Conservation (phyloP, 2,888 invertebrate species). For the Campoletis raptor region DNA sequence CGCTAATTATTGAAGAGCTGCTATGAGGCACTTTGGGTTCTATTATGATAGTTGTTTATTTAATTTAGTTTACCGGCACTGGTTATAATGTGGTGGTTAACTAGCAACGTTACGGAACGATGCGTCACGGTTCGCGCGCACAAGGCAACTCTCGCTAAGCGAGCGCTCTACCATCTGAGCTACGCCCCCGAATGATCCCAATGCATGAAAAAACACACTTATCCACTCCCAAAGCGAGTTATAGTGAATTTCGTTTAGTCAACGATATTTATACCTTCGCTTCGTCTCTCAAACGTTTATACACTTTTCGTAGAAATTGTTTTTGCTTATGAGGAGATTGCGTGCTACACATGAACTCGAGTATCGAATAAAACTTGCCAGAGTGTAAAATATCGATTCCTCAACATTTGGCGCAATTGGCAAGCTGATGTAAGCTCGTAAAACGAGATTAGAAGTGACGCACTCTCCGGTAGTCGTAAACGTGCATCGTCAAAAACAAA, state of each 20-base stretch:
- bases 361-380: slow-evolving; percentile 2
- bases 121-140: too few relatives aligned
- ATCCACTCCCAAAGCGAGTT: not conserved
- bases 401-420: slow-evolving; percentile 43
- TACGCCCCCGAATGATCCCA: slow-evolving; percentile 64
- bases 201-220: slow-evolving; percentile 6
- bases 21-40: too few relatives aligned
- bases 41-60: too few relatives aligned
- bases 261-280: slow-evolving; percentile 43
- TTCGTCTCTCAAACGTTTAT: slow-evolving; percentile 26
- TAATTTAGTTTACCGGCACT: too few relatives aligned
- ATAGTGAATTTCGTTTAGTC: slow-evolving; percentile 38
- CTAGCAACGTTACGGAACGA: too few relatives aligned
- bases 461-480: slow-evolving; percentile 16
- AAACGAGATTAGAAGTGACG: slow-evolving; percentile 58
- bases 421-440: slow-evolving; percentile 53
- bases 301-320: slow-evolving; percentile 31
- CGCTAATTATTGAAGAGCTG: too few relatives aligned
- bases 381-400: slow-evolving; percentile 51
- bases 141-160: too few relatives aligned
- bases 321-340: not conserved
- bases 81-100: too few relatives aligned
- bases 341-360: slow-evolving; percentile 16
- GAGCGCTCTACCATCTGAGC: slow-evolving; percentile 76
- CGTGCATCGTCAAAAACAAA: slow-evolving; percentile 29